Evolutionary conservation across 2,888 invertebrate species (phyloP), one percentile per base, ranked within the genome.

Genomic region (Leucophora obtusa): DNA sequence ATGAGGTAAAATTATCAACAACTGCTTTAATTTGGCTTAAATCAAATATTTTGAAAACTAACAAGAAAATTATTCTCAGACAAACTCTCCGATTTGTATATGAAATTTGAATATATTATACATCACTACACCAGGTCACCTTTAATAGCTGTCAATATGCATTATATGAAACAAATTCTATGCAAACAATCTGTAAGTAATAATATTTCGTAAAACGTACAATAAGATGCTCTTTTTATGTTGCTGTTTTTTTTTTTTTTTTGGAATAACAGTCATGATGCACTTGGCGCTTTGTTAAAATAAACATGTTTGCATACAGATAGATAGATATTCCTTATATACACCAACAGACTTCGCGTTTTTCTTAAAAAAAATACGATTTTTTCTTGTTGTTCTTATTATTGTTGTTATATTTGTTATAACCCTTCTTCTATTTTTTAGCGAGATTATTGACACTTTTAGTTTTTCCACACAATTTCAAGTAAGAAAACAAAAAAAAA

Each of bases 371-470:
- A 74, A 75, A 68, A 62, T 47, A 69, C 47, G 15, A 75, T 56
- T 58, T 70, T 77, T 63, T n/a, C n/a, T n/a, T n/a, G n/a, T n/a
- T n/a, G n/a, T 76, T 70, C 56, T 70, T 70, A 43, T 70, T 76
- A 65, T 77, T 70, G 63, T 70, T 70, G 43, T 71, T 56, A 65
- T 65, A 71, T 62, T 77, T 70, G 65, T 65, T 71, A 43, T 71
- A 71, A 71, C 70, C 70, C 70, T 71, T 77, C 47, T 66, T 8
- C 6, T 69, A 69, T 75, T 56, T 69, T 71, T 77, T 59, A 60
- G 71, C 24, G 60, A 72, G 62, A 62, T 80, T 80, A 76, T 80
- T 80, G 80, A 72, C 80, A 80, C 79, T 73, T 73, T 62, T 65
- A 56, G 78, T 60, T 58, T 68, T 72, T 73, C 56, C 56, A 62